Evolutionary conservation across 2,888 invertebrate genomes (phyloP).

Genomic region (Myopa testacea): DNA sequence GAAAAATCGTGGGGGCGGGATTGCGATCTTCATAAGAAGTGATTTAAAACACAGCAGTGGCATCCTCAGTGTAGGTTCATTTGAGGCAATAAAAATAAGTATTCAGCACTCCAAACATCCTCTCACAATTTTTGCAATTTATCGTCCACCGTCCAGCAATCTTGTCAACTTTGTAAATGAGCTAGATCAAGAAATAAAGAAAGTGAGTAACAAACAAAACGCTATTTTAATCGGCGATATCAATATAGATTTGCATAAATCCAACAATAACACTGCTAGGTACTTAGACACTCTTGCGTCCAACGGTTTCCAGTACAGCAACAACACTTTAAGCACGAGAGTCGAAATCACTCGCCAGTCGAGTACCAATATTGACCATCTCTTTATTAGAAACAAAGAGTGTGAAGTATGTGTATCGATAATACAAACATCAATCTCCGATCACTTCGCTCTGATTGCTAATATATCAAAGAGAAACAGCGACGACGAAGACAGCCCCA

Average conservation of each 20-base stretch:
- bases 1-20: not conserved
- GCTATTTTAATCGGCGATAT: not conserved
- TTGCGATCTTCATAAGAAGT: not conserved
- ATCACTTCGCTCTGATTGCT: not conserved
- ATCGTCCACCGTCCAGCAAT: not conserved
- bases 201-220: not conserved
- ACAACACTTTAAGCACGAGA: conserved; percentile 6
- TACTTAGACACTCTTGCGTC: conserved; percentile 13
- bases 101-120: not conserved
- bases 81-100: not conserved
- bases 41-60: not conserved
- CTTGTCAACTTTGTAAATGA: not conserved
- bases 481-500: too few species aligned
- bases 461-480: too few species aligned
- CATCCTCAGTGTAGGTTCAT: not conserved
- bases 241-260: not conserved
- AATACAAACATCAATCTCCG: not conserved
- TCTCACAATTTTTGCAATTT: not conserved
- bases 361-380: conserved; percentile 16
- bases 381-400: not conserved
- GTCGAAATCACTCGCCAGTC: not conserved
- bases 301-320: not conserved
- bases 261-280: not conserved
- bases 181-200: not conserved
- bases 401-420: not conserved